These are phyloP conservation scores for Tricholaema leucomelas DNA, from an alignment of 2,113 vertebrate species.

Conservation along the genomic window DNA sequence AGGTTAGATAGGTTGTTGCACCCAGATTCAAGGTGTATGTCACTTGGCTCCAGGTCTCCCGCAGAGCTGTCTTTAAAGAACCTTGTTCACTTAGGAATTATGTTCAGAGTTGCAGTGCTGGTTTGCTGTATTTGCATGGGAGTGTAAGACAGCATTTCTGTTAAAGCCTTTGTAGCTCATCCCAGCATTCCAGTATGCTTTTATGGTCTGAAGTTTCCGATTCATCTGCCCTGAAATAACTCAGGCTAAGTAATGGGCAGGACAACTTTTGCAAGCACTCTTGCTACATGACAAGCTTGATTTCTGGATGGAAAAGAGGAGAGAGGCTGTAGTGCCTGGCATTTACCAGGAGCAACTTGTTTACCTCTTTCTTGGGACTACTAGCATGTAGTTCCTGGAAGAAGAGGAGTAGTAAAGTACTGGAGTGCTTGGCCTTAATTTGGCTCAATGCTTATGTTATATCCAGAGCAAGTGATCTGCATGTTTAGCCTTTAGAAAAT, in stretches of 20 bases:
- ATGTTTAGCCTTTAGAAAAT: not conserved
- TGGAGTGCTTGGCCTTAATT: not conserved
- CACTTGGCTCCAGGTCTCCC: not conserved
- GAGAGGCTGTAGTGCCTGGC: not conserved
- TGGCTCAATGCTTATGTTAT: constrained; percentile 29
- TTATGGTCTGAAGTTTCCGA: not conserved
- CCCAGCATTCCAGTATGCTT: not conserved
- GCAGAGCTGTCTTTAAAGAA: not conserved
- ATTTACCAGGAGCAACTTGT: not conserved
- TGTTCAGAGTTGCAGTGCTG: not conserved
- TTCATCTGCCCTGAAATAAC: not conserved
- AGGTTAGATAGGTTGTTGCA: not conserved
- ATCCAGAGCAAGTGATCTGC: not conserved
- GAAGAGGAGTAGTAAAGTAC: not conserved
- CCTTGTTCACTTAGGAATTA: not conserved
- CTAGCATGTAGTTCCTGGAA: not conserved
- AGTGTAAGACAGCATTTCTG: not conserved
- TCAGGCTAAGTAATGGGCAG: not conserved
- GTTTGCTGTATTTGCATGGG: not conserved
- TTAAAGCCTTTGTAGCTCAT: not conserved
- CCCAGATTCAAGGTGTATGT: not conserved
- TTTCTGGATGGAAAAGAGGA: not conserved
- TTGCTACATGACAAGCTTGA: not conserved
- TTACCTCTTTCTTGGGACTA: not conserved
- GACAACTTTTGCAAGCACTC: not conserved